Conservation (phyloP, 1,140 invertebrate genomes). For the Aethina tumida region DNA sequence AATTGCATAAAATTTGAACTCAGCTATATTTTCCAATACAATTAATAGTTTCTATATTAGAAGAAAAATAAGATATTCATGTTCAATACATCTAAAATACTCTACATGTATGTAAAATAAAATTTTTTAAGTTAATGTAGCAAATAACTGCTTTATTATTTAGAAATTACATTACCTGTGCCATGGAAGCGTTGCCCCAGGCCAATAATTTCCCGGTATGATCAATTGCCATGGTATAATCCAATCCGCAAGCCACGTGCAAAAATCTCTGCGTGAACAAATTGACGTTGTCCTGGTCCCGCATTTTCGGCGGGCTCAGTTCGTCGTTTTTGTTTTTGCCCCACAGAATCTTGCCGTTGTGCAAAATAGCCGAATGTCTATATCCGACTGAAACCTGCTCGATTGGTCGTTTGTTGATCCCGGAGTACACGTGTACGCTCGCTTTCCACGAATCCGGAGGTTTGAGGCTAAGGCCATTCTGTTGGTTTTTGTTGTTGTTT, state of each 20-base stretch:
- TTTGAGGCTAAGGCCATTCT: constrained; percentile 21
- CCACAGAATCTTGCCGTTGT: constrained; percentile 30
- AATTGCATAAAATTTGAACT: too few relatives aligned
- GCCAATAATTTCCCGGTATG: constrained; percentile 44
- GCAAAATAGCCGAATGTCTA: constrained; percentile 27
- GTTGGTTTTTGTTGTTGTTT: constrained; percentile 24
- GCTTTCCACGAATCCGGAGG: constrained; percentile 28
- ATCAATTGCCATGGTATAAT: constrained; percentile 60
- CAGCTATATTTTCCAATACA: too few relatives aligned
- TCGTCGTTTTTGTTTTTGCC: constrained; percentile 32
- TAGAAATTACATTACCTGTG: constrained; percentile 38
- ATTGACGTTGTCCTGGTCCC: constrained; percentile 25
- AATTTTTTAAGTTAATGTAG: too few relatives aligned
- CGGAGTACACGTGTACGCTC: constrained; percentile 27
- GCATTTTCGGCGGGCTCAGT: constrained; percentile 27
- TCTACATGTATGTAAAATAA: too few relatives aligned
- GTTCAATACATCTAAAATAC: too few relatives aligned
- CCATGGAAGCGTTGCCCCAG: constrained; percentile 53
- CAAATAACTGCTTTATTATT: too few relatives aligned
- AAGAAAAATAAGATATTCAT: too few relatives aligned
- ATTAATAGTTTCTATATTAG: too few relatives aligned
- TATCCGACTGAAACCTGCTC: constrained; percentile 31
- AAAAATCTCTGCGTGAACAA: constrained; percentile 29
- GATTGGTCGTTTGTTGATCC: constrained; percentile 23
- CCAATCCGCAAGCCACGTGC: constrained; percentile 53